A percentile compares a stretch with the other conserved stretches of the same genome.
Conservation (phyloP, 2,888 invertebrate genomes). For the Schizaphis graminum region DNA sequence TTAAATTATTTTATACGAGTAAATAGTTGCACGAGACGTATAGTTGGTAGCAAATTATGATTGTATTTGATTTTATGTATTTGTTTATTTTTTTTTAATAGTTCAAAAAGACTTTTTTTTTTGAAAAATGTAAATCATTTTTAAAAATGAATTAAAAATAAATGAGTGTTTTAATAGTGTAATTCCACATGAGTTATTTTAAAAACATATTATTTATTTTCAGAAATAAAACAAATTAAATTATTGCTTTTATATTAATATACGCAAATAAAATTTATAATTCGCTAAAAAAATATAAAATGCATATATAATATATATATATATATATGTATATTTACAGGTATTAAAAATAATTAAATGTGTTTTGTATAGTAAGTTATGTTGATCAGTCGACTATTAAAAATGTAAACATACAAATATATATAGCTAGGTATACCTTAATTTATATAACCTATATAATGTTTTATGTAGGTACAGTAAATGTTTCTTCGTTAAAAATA, state of each 20-base stretch:
- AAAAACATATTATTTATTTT: not conserved
- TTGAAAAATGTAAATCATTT: not conserved
- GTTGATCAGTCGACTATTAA: not conserved
- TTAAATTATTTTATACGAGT: not conserved
- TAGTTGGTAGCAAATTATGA: not conserved
- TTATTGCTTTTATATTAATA: not conserved
- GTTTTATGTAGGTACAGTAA: not conserved
- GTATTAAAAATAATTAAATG: not conserved
- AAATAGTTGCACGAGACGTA: not conserved
- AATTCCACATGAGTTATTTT: not conserved
- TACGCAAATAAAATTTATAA: not conserved
- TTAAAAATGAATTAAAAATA: not conserved
- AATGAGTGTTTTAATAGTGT: not conserved
- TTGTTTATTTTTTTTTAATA: not conserved
- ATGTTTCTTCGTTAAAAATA: not conserved
- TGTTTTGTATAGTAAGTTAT: slow-evolving; percentile 4
- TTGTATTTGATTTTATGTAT: not conserved
- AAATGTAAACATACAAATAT: not conserved
- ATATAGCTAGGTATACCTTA: not conserved
- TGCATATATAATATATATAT: not conserved
- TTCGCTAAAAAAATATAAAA: not conserved
- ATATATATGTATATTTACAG: not conserved
- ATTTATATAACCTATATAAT: not conserved
- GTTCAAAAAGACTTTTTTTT: not conserved
- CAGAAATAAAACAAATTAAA: not conserved